Base-by-base conservation (phyloP, 2,113 vertebrate species). In the Brachionichthys hirsutus region DNA sequence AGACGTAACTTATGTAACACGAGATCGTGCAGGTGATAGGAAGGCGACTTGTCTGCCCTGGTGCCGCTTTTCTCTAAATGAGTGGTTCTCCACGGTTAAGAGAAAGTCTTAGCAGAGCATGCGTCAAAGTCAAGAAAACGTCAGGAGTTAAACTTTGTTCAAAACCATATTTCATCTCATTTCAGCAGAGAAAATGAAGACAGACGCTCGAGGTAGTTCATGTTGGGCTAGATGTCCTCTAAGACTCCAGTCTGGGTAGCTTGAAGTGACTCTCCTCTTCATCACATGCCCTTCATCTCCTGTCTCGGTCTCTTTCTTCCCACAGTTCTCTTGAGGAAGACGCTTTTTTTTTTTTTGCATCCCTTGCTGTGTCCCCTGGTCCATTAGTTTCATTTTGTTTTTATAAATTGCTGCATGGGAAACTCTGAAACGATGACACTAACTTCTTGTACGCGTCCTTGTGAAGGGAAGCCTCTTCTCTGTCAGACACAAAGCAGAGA, bases 321-420 rank as follows among this genome's bases (percentile, higher is more conserved):
- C 76, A 67, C 34, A 61, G 49, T 70, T 78, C 12, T 76, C 84
- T 82, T 81, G 74, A 88, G 79, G 81, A 89, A 86, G 77, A 86
- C 77, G 81, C 82, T 85, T 75, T 61, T 73, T 85, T 85, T 75
- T 61, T 73, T 85, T 87, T 88, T 88, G 88, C 88, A 89, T 89
- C 85, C 77, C 76, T 78, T 80, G 84, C 82, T 86, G 75, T 86
- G 8, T 8, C 8, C 8, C 3, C 5, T 30, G 24, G 8, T 8
- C 86, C 85, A 80, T 69, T 88, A 88, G 86, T 87, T 87, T 60
- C 82, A 72, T 84, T 79, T 76, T 83, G 65, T 72, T 72, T 87
- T 79, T 87, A 69, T 84, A 67, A 87, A 83, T 85, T 89, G 89
- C 90, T 91, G 89, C 82, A 18, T 78, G 81, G 77, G 79, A 79